Evolutionary conservation across 2,113 vertebrate genomes (phyloP).

Genomic region (Tetrax tetrax): DNA sequence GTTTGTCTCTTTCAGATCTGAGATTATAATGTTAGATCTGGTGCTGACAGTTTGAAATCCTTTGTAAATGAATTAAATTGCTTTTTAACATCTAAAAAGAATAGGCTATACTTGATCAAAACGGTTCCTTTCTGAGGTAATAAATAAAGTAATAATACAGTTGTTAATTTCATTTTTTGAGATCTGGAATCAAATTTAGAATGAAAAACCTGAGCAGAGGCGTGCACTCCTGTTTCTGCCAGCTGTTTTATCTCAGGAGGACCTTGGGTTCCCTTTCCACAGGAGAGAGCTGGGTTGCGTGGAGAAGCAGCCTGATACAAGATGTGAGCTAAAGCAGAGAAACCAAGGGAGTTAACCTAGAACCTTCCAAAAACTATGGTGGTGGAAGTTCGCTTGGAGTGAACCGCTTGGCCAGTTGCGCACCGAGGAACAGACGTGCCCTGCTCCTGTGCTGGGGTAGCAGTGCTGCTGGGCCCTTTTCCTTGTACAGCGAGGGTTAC

Average conservation of each 20-base stretch:
- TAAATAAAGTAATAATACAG: not conserved
- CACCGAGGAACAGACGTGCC: not conserved
- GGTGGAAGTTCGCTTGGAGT: not conserved
- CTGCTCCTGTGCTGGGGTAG: not conserved
- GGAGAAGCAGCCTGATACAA: not conserved
- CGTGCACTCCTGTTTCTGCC: not conserved
- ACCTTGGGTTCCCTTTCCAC: not conserved
- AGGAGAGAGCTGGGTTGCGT: not conserved
- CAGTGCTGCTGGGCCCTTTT: fast-evolving
- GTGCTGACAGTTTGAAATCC: not conserved
- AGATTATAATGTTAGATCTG: not conserved
- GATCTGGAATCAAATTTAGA: not conserved
- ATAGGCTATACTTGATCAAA: not conserved
- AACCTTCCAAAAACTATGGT: not conserved
- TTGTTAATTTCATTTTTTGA: not conserved
- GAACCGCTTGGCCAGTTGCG: not conserved
- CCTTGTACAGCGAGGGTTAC: not conserved
- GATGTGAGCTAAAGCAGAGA: not conserved
- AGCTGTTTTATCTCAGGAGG: not conserved
- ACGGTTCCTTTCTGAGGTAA: not conserved
- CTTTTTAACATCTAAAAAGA: not conserved
- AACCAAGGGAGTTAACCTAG: not conserved
- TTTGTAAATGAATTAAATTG: not conserved
- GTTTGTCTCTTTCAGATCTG: not conserved
- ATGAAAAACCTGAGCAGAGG: not conserved